Conservation (phyloP, 2,888 invertebrate genomes). For the Spodoptera littoralis region DNA sequence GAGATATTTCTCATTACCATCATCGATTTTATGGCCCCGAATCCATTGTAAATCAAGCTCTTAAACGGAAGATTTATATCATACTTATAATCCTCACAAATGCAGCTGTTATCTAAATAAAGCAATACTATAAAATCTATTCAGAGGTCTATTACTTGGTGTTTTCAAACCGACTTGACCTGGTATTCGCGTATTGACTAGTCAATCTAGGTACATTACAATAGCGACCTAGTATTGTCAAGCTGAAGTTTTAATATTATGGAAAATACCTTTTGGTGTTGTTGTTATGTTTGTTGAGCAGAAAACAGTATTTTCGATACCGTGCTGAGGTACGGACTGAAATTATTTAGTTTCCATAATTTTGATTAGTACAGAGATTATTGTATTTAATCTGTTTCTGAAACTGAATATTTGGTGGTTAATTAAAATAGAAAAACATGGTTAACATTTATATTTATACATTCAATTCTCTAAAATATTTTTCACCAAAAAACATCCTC, state of each 20-base stretch:
- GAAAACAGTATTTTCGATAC: no score
- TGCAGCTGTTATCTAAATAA: conserved; percentile 53
- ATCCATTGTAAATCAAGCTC: conserved; percentile 52
- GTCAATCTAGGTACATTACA: conserved; percentile 34
- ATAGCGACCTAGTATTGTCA: conserved; percentile 21
- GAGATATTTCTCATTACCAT: conserved; percentile 32
- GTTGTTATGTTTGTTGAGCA: no score
- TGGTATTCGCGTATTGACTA: conserved; percentile 29
- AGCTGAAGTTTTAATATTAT: conserved; percentile 7
- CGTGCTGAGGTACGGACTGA: no score
- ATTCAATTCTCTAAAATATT: no score
- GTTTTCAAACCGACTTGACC: conserved; percentile 38
- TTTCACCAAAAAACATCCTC: no score
- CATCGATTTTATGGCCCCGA: conserved; percentile 34
- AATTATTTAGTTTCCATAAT: no score
- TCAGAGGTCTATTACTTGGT: conserved; percentile 30
- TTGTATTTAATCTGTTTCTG: no score
- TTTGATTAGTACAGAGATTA: no score
- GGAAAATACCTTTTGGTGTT: conserved; percentile 4
- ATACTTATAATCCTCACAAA: conserved; percentile 44
- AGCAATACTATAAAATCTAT: conserved; percentile 54
- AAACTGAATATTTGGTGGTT: no score
- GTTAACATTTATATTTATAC: no score
- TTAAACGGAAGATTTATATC: conserved; percentile 54
- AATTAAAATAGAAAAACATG: no score